Evolutionary conservation across 2,113 vertebrate genomes (phyloP).

Genomic region (Cairina moschata): DNA sequence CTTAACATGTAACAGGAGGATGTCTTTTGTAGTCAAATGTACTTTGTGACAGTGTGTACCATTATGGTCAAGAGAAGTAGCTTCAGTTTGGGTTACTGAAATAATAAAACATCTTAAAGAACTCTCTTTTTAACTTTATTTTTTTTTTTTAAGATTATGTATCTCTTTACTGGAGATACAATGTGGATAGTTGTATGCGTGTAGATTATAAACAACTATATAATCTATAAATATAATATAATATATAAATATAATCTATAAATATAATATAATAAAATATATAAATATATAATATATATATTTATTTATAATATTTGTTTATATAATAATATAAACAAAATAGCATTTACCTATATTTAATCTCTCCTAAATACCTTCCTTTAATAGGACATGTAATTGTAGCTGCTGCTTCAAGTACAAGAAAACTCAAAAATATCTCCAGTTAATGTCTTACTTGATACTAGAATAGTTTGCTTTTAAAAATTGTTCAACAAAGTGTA

Average conservation of each 20-base stretch:
- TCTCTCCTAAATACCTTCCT: background rate
- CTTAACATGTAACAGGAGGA: background rate
- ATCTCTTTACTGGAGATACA: background rate
- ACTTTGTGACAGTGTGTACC: background rate
- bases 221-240: too few relatives aligned
- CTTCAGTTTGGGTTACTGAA: background rate
- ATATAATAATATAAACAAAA: background rate
- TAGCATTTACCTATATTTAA: background rate
- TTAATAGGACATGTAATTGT: background rate
- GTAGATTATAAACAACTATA: background rate
- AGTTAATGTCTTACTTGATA: background rate
- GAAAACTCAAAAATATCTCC: background rate
- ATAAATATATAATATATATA: too few relatives aligned
- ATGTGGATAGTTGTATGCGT: background rate
- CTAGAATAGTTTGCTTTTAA: background rate
- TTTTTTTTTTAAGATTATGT: background rate
- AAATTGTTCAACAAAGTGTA: background rate
- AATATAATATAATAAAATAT: too few relatives aligned
- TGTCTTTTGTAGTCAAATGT: background rate
- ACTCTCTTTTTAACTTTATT: background rate
- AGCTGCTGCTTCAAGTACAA: background rate
- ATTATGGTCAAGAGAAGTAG: background rate
- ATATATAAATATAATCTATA: too few relatives aligned
- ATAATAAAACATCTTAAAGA: background rate
- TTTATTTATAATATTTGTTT: too few relatives aligned